Base-by-base conservation (phyloP, 37 sponge, comb jelly and placozoan genomes). In the Trichoplax adhaerens region DNA sequence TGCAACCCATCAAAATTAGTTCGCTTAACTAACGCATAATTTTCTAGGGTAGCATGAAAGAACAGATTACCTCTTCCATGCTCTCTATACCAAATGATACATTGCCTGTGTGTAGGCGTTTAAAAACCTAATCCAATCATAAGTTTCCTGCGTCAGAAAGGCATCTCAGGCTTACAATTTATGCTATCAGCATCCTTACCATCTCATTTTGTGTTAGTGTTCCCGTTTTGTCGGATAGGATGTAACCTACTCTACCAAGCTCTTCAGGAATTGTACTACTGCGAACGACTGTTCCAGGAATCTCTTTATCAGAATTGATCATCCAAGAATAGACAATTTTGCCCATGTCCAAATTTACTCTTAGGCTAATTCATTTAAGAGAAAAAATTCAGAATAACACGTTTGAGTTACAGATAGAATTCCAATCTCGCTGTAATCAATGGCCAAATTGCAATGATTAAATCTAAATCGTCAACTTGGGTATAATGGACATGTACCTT, bases 221-320 rank as follows among this genome's bases (percentile, higher is more conserved):
- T 51, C 94, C 94, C 1, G 94, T 93, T 77, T 93, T 93, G 77
- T 93, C 94, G 6, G 77, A 74, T 61, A 93, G 77, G 50, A 93
- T 71, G 79, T 83, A 93, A 62, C 82, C 86, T 0, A 93, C 69
- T 6, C 94, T 67, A 1, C 94, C 94, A 47, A 93, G 84, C 55
- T 93, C 94, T 73, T 93, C 94, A 2, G 94, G 94, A 50, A 93
- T 93, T 59, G 94, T 93, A 72, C 90, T 93, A 77, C 65, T 82
- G 4, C 94, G 63, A 2, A 93, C 94, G 54, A 88, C 69, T 48
- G 90, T 93, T 53, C 74, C 84, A n/a, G 90, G 87, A 50, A 93
- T 93, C 46, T 72, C 46, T n/a, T 73, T 68, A 76, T 93, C 94
- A 64, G 84, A 74, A 79, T 83, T 82, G 52, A 93, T 88, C 58